Conservation (phyloP, 2,797 vertebrate genomes). For the Cygnus olor region DNA sequence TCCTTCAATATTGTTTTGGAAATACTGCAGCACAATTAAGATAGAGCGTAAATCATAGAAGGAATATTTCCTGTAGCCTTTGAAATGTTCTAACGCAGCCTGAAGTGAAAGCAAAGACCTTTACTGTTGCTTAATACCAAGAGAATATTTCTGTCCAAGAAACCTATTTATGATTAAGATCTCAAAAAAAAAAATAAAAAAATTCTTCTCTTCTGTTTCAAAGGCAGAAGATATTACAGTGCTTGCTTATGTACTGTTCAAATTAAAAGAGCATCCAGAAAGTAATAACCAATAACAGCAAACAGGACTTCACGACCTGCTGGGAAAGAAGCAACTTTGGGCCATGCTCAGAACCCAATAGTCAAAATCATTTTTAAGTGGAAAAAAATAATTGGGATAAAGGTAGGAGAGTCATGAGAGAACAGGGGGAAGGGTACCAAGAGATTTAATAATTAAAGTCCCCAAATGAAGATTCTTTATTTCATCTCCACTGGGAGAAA, state of each 20-base stretch:
- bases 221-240: slow-evolving; percentile 44
- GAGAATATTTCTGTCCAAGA: slow-evolving; percentile 67
- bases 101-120: slow-evolving; percentile 45
- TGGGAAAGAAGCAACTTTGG: background rate
- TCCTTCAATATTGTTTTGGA: slow-evolving; percentile 71
- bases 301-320: background rate
- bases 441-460: background rate
- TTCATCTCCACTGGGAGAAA: background rate
- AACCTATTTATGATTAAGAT: slow-evolving; percentile 69
- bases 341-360: background rate
- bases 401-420: background rate
- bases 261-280: slow-evolving; percentile 41
- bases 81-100: slow-evolving; percentile 55
- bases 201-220: slow-evolving; percentile 38
- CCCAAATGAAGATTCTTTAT: slow-evolving; percentile 1
- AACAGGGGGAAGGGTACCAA: background rate
- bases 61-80: slow-evolving; percentile 56
- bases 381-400: background rate
- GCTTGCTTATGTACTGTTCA: slow-evolving; percentile 10
- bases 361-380: background rate
- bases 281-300: slow-evolving; percentile 23
- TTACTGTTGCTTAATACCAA: slow-evolving; percentile 51
- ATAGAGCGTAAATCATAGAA: slow-evolving; percentile 59
- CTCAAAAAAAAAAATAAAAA: background rate
- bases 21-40: slow-evolving; percentile 61